phyloP scores from a whole-genome alignment of 2,797 vertebrate genomes.

The Lacerta agilis region DNA sequence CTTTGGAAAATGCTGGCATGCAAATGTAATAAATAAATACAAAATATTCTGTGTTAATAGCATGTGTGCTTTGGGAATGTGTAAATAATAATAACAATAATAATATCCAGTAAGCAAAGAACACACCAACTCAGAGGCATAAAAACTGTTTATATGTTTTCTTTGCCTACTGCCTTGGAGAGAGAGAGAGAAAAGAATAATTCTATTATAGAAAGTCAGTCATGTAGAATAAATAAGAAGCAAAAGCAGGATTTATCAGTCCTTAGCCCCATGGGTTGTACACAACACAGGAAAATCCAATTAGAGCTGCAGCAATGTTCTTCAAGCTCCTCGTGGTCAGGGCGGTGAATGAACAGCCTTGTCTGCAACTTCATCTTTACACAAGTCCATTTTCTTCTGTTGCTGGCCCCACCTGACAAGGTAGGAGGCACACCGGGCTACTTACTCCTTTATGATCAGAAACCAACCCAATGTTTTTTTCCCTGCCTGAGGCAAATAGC shows the following conservation, averaged over 20 bases:
- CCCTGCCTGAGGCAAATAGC: no score
- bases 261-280: slow-evolving; percentile 44
- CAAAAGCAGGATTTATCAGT: slow-evolving; percentile 66
- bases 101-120: slow-evolving; percentile 11
- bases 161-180: background rate
- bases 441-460: slow-evolving; percentile 63
- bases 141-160: slow-evolving; percentile 33
- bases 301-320: slow-evolving; percentile 73
- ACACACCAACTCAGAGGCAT: slow-evolving; percentile 30
- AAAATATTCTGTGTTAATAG: background rate
- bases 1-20: background rate
- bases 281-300: slow-evolving; percentile 76
- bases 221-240: slow-evolving; percentile 63
- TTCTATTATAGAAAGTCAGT: slow-evolving; percentile 57
- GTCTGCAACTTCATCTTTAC: slow-evolving; percentile 75
- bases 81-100: background rate
- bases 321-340: slow-evolving; percentile 75
- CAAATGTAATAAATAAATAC: no score
- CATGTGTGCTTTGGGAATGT: background rate
- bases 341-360: slow-evolving; percentile 76
- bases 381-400: slow-evolving; percentile 75
- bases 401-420: slow-evolving; percentile 75
- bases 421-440: slow-evolving; percentile 64
- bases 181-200: slow-evolving; percentile 11
- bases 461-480: no score